Percentiles rank a stretch among this genome's conserved stretches.
phyloP scores from a whole-genome alignment of 2,113 vertebrate genomes.

The Dolichotis patagonum region DNA sequence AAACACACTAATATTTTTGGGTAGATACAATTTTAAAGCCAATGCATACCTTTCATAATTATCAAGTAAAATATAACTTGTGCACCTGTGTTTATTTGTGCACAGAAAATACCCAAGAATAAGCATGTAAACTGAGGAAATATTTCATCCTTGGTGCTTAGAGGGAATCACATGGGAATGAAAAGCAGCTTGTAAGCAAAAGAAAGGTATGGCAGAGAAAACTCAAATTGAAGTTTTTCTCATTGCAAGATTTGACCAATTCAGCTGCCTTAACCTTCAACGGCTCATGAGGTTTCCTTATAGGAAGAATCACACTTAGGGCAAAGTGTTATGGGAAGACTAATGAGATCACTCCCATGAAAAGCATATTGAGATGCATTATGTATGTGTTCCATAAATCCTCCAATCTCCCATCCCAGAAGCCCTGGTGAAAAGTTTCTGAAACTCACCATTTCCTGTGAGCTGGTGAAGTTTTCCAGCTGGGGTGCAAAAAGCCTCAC shows the following conservation, averaged over 20 bases:
- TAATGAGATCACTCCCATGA: not conserved
- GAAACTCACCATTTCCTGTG: conserved; percentile 58
- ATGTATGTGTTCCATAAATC: conserved; percentile 48
- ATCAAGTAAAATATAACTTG: not conserved
- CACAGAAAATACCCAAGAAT: not conserved
- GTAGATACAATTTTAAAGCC: rapidly evolving
- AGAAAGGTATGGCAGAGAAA: not conserved
- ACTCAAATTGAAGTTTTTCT: not conserved
- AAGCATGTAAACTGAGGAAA: rapidly evolving
- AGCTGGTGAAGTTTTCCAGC: conserved; percentile 66
- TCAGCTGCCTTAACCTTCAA: not conserved
- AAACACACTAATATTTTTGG: not conserved
- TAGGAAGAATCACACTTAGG: not conserved
- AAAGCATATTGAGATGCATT: conserved; percentile 72
- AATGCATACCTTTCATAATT: too few species aligned
- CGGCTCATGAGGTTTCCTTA: not conserved
- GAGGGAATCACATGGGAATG: not conserved
- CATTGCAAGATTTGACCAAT: conserved; percentile 13
- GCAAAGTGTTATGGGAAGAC: not conserved
- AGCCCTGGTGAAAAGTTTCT: conserved; percentile 55
- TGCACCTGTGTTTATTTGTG: not conserved
- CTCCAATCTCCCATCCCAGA: conserved; percentile 47
- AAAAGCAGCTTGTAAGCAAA: not conserved
- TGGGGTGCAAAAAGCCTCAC: conserved; percentile 62
- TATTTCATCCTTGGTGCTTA: not conserved